A percentile compares a stretch with the other conserved stretches of the same genome.
Evolutionary conservation across 2,888 invertebrate genomes (phyloP).

Genomic region (Eupithecia pulchellata): DNA sequence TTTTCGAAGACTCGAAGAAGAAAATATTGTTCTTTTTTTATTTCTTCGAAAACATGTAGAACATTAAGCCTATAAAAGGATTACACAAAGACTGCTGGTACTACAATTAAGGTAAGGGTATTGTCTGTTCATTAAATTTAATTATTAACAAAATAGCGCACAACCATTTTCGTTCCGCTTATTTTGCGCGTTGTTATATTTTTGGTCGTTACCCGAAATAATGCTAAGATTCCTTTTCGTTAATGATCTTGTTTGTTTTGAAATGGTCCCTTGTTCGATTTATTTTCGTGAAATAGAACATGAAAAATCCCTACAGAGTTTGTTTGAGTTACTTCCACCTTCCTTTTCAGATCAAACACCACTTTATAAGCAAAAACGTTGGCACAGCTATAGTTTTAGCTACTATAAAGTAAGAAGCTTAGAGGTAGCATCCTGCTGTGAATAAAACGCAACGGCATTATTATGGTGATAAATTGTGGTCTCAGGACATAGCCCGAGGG

Average conservation of each 20-base stretch:
- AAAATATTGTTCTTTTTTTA: too few relatives aligned
- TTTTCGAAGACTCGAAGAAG: too few relatives aligned
- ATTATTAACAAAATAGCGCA: slow-evolving; percentile 44
- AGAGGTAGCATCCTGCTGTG: slow-evolving; percentile 26
- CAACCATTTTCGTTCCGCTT: slow-evolving; percentile 41
- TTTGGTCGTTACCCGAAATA: slow-evolving; percentile 33
- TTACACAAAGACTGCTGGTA: slow-evolving; percentile 37
- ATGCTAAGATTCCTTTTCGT: slow-evolving; percentile 25
- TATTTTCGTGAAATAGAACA: background rate
- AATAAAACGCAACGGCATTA: slow-evolving; percentile 25
- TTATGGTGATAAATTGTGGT: slow-evolving; percentile 26
- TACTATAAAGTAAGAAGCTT: slow-evolving; percentile 14
- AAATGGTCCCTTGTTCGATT: slow-evolving; percentile 4
- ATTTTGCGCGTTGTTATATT: slow-evolving; percentile 32
- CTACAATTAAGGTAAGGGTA: slow-evolving; percentile 40
- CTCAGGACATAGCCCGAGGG: slow-evolving; percentile 15
- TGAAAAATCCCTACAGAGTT: background rate
- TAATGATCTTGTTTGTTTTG: slow-evolving; percentile 15
- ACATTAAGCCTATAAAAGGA: slow-evolving; percentile 12
- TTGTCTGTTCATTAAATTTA: slow-evolving; percentile 46
- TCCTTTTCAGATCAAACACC: too few relatives aligned
- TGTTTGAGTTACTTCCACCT: background rate
- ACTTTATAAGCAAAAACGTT: background rate
- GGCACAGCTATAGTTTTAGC: slow-evolving; percentile 6
- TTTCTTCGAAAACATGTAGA: background rate